Base-by-base conservation (phyloP, 1,140 invertebrate genomes). In the Lithobius niger region DNA sequence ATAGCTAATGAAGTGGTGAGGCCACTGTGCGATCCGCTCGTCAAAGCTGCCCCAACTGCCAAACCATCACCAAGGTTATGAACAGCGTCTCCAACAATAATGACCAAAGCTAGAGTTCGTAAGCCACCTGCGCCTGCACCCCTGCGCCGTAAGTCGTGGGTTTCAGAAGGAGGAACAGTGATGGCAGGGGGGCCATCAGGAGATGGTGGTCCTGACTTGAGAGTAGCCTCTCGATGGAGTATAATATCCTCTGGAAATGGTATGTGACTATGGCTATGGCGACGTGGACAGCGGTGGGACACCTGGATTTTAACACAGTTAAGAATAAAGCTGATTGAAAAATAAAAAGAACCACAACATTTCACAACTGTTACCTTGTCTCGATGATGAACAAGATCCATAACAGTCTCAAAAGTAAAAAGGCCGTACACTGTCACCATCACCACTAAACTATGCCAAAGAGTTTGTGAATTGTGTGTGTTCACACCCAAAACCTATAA, bases 1-100 rank as follows among this genome's bases (percentile, higher is more conserved):
- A 96, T 88, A n/a, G 92, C 92, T 45, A 95, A 81, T 2, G 90
- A 82, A 1, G 91, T 95, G 21, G 88, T 91, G 64, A 94, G 84
- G 13, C 91, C 90, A 42, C 87, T 87, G 2, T 3, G 87, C 83
- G 56, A 79, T 61, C 84, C 84, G 26, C 82, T 82, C 1, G 86
- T 80, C 71, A 94, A 95, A 1, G 90, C 89, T 2, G 89, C 89
- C 25, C 89, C 91, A 60, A 96, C 93, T 2, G 90, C 88, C 79
- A 96, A 82, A 21, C 91, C 91, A 71, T 96, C 91, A 3, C 84
- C 84, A 67, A 92, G 87, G 69, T 91, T 91, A 63, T 95, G 91
- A 19, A 97, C 71, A 0, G 88, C 88, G 70, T 97, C 92, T 0
- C 92, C 92, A 79, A 93, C 85, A 36, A 96, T 82, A 36, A 97